Conservation (phyloP, 1,140 invertebrate genomes). For the Pseudomyrmex sp. region DNA sequence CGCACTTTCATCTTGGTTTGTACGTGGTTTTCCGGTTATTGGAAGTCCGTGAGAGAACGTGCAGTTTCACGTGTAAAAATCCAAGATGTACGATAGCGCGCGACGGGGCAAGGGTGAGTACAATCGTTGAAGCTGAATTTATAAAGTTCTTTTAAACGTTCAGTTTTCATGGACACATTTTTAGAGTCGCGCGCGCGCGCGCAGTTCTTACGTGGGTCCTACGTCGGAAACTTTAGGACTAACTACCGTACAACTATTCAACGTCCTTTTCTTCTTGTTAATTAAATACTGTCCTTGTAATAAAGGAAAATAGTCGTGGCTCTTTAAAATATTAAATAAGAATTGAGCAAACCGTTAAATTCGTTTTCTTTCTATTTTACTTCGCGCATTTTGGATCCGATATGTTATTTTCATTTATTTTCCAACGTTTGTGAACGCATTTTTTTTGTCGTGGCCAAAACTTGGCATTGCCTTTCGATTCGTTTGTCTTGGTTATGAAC, state of each 20-base stretch:
- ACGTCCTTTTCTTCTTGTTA: conserved; percentile 38
- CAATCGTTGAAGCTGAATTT: conserved; percentile 42
- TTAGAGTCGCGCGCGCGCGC: conserved; percentile 37
- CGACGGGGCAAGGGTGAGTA: background rate
- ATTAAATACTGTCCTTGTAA: conserved; percentile 54
- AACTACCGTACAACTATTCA: conserved; percentile 49
- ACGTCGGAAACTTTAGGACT: conserved; percentile 17
- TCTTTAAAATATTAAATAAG: conserved; percentile 52
- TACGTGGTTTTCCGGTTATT: conserved; percentile 14
- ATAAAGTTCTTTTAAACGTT: conserved; percentile 41
- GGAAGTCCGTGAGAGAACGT: background rate
- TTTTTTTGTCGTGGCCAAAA: conserved; percentile 28
- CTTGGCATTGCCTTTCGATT: conserved; percentile 44
- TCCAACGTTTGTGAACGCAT: conserved; percentile 11
- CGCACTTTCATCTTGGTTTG: conserved; percentile 31
- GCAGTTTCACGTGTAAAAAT: conserved; percentile 44
- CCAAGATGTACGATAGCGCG: conserved; percentile 7
- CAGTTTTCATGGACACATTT: conserved; percentile 21
- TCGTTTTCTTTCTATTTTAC: conserved; percentile 36
- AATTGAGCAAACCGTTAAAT: conserved; percentile 53
- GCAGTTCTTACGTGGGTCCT: conserved; percentile 25
- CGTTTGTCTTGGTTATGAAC: background rate
- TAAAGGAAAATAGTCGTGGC: conserved; percentile 46
- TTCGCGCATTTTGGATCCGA: background rate
- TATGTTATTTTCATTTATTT: conserved; percentile 57